Conservation (phyloP, 2,888 invertebrate genomes). For the Esperia sulphurella region DNA sequence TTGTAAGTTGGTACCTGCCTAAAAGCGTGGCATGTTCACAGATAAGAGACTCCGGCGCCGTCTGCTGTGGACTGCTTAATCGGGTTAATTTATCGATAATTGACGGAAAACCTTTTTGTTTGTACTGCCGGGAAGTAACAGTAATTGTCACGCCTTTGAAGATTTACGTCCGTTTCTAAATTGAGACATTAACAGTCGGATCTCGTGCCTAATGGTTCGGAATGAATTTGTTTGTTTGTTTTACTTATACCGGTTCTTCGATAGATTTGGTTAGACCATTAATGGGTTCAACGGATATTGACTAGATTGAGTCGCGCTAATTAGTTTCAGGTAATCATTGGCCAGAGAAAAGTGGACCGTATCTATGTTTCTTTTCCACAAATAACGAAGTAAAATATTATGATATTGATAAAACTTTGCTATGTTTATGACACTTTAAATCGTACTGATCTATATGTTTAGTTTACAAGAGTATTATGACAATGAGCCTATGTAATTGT, state of each 20-base stretch:
- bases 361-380: too few relatives aligned
- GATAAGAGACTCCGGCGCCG: conserved; percentile 74
- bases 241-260: conserved; percentile 64
- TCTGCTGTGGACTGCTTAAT: conserved; percentile 72
- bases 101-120: conserved; percentile 79
- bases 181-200: conserved; percentile 78
- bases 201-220: conserved; percentile 78
- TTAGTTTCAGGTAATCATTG: conserved; percentile 23
- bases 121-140: conserved; percentile 78
- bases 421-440: too few relatives aligned
- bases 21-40: conserved; percentile 75
- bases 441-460: too few relatives aligned
- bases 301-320: conserved; percentile 42
- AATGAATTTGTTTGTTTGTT: conserved; percentile 76
- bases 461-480: too few relatives aligned
- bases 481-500: too few relatives aligned
- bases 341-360: not conserved
- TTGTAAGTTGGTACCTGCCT: conserved; percentile 67
- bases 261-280: conserved; percentile 53
- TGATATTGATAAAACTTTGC: too few relatives aligned
- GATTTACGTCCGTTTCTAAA: conserved; percentile 79
- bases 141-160: conserved; percentile 80
- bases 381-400: too few relatives aligned
- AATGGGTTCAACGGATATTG: conserved; percentile 33
- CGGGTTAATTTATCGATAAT: conserved; percentile 80